Conservation (phyloP, 37 sponge, comb jelly and placozoan species). For the Spongilla lacustris region DNA sequence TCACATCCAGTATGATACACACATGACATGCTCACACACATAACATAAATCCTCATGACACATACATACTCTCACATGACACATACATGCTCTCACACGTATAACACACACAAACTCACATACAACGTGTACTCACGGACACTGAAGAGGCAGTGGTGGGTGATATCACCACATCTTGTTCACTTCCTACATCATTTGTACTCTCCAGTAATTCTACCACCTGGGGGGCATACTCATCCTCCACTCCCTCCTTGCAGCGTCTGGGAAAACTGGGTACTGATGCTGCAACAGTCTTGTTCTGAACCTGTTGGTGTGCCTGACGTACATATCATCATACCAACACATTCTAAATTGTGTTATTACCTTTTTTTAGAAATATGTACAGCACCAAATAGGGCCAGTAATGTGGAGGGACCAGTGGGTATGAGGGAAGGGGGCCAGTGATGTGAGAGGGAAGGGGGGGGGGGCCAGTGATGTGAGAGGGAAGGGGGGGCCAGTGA, state of each 20-base stretch:
- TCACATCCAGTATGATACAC: too few relatives aligned
- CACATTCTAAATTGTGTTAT: too few relatives aligned
- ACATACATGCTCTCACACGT: neutral
- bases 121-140: neutral
- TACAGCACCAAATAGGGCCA: too few relatives aligned
- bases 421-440: too few relatives aligned
- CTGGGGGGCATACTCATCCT: constrained; percentile 42
- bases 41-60: neutral
- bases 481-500: too few relatives aligned
- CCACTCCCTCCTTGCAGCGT: neutral
- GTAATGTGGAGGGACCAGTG: too few relatives aligned
- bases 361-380: too few relatives aligned
- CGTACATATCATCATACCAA: too few relatives aligned
- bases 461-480: too few relatives aligned
- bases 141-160: neutral
- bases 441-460: too few relatives aligned
- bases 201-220: constrained; percentile 25
- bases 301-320: neutral
- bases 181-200: neutral
- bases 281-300: neutral
- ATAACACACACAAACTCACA: neutral
- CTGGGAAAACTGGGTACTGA: neutral
- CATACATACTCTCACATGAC: too few relatives aligned
- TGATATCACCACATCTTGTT: neutral
- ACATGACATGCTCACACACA: too few relatives aligned